These are phyloP conservation scores for Linyphia triangularis DNA, from an alignment of 2,888 invertebrate genomes.

Conservation along the genomic window DNA sequence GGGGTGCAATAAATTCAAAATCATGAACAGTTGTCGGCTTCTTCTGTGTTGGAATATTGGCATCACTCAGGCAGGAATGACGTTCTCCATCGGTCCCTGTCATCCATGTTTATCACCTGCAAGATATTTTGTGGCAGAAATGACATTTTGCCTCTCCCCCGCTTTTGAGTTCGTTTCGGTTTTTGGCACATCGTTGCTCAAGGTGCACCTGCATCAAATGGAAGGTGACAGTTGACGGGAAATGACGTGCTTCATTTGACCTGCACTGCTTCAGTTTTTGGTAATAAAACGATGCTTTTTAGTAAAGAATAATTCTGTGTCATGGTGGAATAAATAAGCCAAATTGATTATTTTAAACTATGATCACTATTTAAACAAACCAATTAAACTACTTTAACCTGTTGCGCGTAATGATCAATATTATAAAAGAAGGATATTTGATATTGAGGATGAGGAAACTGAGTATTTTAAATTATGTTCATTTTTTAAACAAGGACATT, in stretches of 20 bases:
- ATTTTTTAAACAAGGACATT: too few species aligned
- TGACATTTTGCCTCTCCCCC: constrained; percentile 3
- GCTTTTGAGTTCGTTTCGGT: not conserved
- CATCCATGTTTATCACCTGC: constrained; percentile 7
- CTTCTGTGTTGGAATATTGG: not conserved
- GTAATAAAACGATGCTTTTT: too few species aligned
- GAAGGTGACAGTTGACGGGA: not conserved
- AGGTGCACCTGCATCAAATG: not conserved
- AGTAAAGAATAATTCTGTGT: too few species aligned
- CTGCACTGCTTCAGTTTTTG: too few species aligned
- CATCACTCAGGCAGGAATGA: constrained; percentile 26
- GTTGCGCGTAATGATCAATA: too few species aligned
- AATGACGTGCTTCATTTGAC: not conserved
- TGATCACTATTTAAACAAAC: too few species aligned
- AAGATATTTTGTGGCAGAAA: constrained; percentile 15
- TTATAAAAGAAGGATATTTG: too few species aligned
- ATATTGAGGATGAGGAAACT: too few species aligned
- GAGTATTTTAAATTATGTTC: too few species aligned
- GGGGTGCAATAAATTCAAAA: not conserved
- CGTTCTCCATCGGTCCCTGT: constrained; percentile 4
- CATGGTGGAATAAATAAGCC: too few species aligned
- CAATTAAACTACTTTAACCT: too few species aligned
- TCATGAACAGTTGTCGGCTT: not conserved
- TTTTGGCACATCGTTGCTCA: not conserved
- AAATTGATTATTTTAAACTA: too few species aligned